phyloP scores from a whole-genome alignment of 2,113 vertebrate species.

The Apaloderma vittatum region DNA sequence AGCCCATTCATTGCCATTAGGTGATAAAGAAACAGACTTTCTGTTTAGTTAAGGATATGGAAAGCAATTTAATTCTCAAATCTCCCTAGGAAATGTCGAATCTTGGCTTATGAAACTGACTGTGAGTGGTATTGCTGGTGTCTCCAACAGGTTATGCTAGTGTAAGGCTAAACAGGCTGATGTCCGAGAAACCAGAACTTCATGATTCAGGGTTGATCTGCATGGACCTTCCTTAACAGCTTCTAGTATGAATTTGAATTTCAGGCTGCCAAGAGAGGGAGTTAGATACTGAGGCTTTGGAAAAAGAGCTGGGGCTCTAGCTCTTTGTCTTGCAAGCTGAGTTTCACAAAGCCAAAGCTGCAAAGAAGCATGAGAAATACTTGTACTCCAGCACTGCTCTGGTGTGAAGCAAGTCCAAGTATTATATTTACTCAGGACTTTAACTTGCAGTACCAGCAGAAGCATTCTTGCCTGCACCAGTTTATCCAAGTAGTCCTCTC shows the following conservation, averaged over 20 bases:
- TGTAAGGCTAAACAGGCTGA: rapidly evolving
- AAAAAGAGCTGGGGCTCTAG: background rate
- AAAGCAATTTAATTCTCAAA: background rate
- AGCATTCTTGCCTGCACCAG: background rate
- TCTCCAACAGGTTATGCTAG: background rate
- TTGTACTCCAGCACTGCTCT: background rate
- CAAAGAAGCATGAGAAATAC: background rate
- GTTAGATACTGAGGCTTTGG: background rate
- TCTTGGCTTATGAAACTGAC: background rate
- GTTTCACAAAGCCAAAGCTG: background rate
- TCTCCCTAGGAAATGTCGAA: background rate
- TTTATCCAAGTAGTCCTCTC: background rate
- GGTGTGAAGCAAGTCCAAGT: background rate
- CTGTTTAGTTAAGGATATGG: background rate
- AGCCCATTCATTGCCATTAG: background rate
- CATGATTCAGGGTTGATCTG: background rate
- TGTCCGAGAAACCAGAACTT: background rate
- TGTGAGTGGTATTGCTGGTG: background rate
- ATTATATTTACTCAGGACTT: background rate
- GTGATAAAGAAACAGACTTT: background rate
- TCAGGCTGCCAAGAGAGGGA: background rate
- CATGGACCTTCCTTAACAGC: background rate
- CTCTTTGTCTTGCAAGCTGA: background rate
- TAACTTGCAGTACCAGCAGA: background rate
- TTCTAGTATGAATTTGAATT: background rate